These are phyloP conservation scores for Meriones unguiculatus DNA, from an alignment of 2,113 vertebrate species.

Conservation along the genomic window DNA sequence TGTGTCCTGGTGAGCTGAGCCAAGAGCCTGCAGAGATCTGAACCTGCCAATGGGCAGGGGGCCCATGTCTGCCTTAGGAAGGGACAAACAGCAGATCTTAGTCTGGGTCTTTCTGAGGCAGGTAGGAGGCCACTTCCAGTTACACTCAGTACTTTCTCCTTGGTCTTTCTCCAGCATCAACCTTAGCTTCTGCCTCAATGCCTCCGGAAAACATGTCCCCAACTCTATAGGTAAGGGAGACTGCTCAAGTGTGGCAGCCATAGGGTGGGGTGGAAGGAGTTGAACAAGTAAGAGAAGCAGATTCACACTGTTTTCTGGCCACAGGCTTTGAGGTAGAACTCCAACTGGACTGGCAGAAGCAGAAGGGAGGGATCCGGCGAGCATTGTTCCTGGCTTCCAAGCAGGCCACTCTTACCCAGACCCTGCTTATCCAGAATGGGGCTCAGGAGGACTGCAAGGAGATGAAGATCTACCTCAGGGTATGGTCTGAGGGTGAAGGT, in stretches of 20 bases:
- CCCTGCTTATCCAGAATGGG: slow-evolving; percentile 87
- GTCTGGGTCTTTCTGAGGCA: background rate
- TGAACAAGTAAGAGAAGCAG: background rate
- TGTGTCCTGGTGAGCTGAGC: slow-evolving; percentile 90
- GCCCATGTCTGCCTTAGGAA: background rate
- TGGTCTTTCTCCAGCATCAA: slow-evolving; percentile 90
- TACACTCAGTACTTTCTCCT: slow-evolving; percentile 43
- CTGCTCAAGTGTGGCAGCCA: background rate
- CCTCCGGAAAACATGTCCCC: slow-evolving; percentile 94
- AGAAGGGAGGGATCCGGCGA: slow-evolving; percentile 91
- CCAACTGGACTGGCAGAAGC: slow-evolving; percentile 92
- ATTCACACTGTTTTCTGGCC: background rate
- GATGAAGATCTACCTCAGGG: slow-evolving; percentile 92
- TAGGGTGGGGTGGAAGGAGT: background rate
- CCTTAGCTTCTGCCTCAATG: slow-evolving; percentile 94
- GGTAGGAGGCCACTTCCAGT: background rate
- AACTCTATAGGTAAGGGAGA: slow-evolving; percentile 89
- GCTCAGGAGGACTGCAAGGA: slow-evolving; percentile 87
- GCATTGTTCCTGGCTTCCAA: slow-evolving; percentile 91
- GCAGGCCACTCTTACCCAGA: slow-evolving; percentile 86
- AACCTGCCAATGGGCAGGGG: background rate
- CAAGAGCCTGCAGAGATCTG: background rate
- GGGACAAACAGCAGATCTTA: background rate
- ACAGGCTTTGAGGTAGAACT: slow-evolving; percentile 93
- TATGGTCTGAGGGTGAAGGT: slow-evolving; percentile 67